These are phyloP conservation scores for Chionis minor DNA, from an alignment of 2,113 vertebrate genomes.

Conservation along the genomic window DNA sequence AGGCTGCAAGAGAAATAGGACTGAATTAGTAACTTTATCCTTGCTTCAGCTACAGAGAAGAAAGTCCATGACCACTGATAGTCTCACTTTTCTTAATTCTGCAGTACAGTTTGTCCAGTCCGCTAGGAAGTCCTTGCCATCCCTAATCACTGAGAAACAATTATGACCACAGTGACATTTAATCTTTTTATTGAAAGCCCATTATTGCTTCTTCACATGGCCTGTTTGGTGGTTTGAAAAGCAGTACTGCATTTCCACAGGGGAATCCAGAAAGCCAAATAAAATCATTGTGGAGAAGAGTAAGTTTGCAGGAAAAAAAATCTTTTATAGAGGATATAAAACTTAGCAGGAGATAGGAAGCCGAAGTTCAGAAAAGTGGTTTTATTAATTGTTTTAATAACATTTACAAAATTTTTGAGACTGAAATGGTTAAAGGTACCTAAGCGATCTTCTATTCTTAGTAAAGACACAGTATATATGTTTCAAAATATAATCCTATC, in stretches of 20 bases:
- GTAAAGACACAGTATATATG: neutral
- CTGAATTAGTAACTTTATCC: neutral
- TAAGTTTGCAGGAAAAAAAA: neutral
- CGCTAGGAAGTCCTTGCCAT: neutral
- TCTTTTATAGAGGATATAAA: neutral
- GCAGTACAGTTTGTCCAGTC: neutral
- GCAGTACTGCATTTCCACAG: neutral
- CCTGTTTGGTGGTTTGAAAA: neutral
- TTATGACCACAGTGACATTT: neutral
- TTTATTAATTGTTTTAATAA: neutral
- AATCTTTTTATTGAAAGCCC: neutral
- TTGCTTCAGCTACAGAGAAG: neutral
- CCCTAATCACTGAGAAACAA: neutral
- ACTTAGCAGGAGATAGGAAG: neutral
- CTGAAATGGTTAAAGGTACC: neutral
- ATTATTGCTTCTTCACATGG: neutral
- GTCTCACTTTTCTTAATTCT: neutral
- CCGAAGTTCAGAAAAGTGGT: neutral
- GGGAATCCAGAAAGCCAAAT: neutral
- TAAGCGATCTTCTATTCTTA: neutral
- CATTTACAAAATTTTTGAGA: neutral
- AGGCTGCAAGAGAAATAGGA: conserved; percentile 75
- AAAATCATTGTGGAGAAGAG: neutral
- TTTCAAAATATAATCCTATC: neutral
- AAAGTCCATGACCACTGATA: neutral